Evolutionary conservation across 2,888 invertebrate species (phyloP).

Genomic region (Auanema sp.): DNA sequence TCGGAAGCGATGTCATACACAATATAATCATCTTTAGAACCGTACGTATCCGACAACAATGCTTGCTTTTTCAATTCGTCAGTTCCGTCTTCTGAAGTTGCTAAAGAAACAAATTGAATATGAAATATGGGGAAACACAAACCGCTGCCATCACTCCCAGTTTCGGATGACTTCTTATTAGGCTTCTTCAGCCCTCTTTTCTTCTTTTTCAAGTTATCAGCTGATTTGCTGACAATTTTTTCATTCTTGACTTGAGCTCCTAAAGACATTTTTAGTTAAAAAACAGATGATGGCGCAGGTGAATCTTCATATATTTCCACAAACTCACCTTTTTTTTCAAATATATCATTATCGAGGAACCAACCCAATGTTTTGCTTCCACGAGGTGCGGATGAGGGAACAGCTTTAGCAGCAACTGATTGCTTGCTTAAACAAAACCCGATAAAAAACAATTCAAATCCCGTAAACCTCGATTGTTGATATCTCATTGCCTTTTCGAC

Average conservation of each 20-base stretch:
- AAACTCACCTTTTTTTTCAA: conserved; percentile 26
- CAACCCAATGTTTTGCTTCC: conserved; percentile 45
- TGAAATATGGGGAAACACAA: not conserved
- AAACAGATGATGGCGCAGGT: conserved; percentile 9
- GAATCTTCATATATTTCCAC: not conserved
- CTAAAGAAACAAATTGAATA: conserved; percentile 9
- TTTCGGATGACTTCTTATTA: not conserved
- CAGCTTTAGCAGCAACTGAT: not conserved
- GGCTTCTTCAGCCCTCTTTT: conserved; percentile 11
- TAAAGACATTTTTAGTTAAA: not conserved
- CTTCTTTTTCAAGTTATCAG: not conserved
- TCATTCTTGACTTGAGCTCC: not conserved
- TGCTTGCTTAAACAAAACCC: not conserved
- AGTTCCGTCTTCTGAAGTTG: conserved; percentile 17
- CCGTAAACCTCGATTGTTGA: conserved; percentile 7
- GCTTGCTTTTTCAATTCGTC: conserved; percentile 13
- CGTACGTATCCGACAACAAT: conserved; percentile 3
- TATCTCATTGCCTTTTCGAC: conserved; percentile 15
- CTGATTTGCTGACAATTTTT: conserved; percentile 5
- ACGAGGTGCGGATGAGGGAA: conserved; percentile 2
- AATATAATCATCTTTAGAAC: conserved; percentile 23
- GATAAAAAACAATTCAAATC: not conserved
- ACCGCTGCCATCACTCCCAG: conserved; percentile 19
- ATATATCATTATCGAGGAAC: conserved; percentile 40
- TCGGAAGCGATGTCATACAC: conserved; percentile 59